Evolutionary conservation across 2,113 vertebrate genomes (phyloP), one percentile per base, ranked within the genome.

Genomic region (Scalopus aquaticus): DNA sequence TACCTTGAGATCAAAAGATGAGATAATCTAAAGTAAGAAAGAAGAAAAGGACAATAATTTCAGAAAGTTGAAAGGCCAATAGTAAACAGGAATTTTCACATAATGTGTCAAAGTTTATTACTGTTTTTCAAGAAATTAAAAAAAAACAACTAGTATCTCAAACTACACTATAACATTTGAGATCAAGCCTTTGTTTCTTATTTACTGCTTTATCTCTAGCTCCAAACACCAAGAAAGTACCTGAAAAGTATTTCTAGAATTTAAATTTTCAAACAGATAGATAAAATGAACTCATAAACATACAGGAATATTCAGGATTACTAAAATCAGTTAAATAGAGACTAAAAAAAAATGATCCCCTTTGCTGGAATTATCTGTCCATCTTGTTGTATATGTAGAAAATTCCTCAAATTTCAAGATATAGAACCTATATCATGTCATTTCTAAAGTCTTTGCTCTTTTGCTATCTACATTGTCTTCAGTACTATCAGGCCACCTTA

Each of bases 91-190:
- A 35, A 12, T 70, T 56, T 62, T 77, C 7, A 19, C 3, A 62
- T 93, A 20, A 42, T 44, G 81, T 70, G 42, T 44, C 60, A 79
- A 74, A 74, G 6, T 69, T 77, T 81, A 60, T 58, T 4, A 60
- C 3, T 67, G 22, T 35, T 73, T 60, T 89, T 69, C 46, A 51
- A 51, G 16, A 56, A 56, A 56, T 56, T 9, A 81, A 65, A 65
- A 58, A 70, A 69, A 81, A 92, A 58, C 13, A 19, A 76, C 15
- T 64, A 67, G 76, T 42, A 60, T 8, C 39, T 86, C 44, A 86
- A 86, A 58, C 30, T 86, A 86, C 3, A n/a, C 26, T 74, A 22
- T 72, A 86, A 49, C 64, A 8, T 88, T 90, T 89, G 64, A 95
- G 30, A 1, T 65, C 46, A 26, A 65, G 6, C 24, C 15, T 80